Conservation (phyloP, 1,140 invertebrate species). For the Drosophila busckii region DNA sequence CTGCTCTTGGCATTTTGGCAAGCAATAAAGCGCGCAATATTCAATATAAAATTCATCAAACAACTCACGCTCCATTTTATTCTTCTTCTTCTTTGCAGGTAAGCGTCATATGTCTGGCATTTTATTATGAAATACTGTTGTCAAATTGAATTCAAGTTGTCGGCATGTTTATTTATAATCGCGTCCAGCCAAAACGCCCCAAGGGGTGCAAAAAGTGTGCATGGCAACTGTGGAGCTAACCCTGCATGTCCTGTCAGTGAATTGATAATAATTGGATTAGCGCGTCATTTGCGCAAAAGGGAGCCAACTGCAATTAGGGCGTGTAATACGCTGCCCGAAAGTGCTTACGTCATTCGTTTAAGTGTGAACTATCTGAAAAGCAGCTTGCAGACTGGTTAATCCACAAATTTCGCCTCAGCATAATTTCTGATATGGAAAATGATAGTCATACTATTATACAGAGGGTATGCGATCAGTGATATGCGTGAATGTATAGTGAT, state of each 20-base stretch:
- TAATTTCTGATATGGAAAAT: no score
- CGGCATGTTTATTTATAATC: slow-evolving; percentile 60
- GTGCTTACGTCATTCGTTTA: slow-evolving; percentile 59
- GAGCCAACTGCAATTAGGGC: no score
- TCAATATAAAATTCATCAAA: background rate
- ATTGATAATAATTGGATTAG: slow-evolving; percentile 79
- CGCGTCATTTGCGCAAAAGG: slow-evolving; percentile 41
- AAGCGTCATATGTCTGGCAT: slow-evolving; percentile 25
- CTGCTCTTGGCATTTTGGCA: slow-evolving; percentile 17
- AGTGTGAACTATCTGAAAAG: no score
- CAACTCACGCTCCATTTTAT: background rate
- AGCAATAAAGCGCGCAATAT: slow-evolving; percentile 3
- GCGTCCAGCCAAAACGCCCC: slow-evolving; percentile 7
- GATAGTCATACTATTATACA: no score
- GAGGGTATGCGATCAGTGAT: no score
- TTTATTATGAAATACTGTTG: slow-evolving; percentile 22
- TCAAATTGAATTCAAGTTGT: slow-evolving; percentile 36
- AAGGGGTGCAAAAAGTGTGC: no score
- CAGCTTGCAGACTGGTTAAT: no score
- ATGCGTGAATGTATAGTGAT: no score
- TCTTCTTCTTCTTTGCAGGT: slow-evolving; percentile 46
- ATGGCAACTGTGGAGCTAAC: no score
- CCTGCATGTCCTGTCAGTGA: slow-evolving; percentile 60
- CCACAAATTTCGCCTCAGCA: no score
- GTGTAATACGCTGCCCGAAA: no score